Conservation (phyloP, 1,140 invertebrate species). For the Drosophila dunni region DNA sequence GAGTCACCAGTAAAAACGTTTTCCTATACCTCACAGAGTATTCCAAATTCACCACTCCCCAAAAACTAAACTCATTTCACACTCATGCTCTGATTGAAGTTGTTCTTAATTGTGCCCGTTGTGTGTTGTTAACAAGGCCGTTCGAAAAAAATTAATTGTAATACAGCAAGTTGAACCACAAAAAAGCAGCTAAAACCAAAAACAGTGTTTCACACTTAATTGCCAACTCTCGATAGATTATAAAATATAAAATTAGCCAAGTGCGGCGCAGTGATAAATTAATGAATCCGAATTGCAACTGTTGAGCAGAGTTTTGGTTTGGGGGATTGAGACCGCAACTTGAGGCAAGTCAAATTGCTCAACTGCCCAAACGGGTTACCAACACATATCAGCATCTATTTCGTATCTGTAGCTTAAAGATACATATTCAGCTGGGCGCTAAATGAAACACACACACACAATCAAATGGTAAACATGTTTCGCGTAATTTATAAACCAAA, state of each 20-base stretch:
- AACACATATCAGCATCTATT: slow-evolving; percentile 9
- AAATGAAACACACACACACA: slow-evolving; percentile 36
- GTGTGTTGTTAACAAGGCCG: slow-evolving; percentile 44
- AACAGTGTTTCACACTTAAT: slow-evolving; percentile 78
- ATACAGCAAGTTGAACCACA: slow-evolving; percentile 26
- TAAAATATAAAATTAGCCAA: slow-evolving; percentile 64
- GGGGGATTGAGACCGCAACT: slow-evolving; percentile 23
- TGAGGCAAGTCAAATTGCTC: slow-evolving; percentile 21
- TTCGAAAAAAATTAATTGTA: slow-evolving; percentile 35
- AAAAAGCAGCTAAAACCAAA: slow-evolving; percentile 10
- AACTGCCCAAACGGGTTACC: slow-evolving; percentile 50
- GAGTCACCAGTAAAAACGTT: too few relatives aligned
- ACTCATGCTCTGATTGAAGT: neutral
- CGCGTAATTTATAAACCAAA: slow-evolving; percentile 45
- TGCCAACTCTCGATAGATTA: slow-evolving; percentile 55
- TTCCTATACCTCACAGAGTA: neutral
- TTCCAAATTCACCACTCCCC: neutral
- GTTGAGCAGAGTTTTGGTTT: slow-evolving; percentile 32
- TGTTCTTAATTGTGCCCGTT: slow-evolving; percentile 1
- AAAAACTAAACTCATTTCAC: neutral
- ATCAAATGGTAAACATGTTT: slow-evolving; percentile 42
- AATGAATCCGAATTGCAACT: slow-evolving; percentile 72
- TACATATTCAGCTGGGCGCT: slow-evolving; percentile 30
- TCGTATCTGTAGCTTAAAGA: slow-evolving; percentile 16
- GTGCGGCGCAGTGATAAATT: slow-evolving; percentile 64